Base-by-base conservation (phyloP, 2,113 vertebrate species). In the Apistogramma diplotaenia region DNA sequence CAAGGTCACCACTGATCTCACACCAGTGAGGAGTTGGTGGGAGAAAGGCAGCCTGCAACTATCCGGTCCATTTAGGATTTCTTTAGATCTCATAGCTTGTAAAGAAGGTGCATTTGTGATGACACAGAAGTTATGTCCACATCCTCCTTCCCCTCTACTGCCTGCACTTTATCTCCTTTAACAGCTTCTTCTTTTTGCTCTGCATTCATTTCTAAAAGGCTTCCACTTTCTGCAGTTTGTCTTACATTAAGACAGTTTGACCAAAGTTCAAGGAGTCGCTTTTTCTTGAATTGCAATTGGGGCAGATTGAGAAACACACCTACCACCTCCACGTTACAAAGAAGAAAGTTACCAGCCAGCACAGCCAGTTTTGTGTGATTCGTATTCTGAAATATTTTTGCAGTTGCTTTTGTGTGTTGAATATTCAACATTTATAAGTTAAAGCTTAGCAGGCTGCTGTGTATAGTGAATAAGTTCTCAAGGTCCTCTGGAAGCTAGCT, bases 1-100 rank as follows among this genome's bases (percentile, higher is more conserved):
- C 85, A 91, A 92, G 91, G 85, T 91, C 84, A 79, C 61, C 54
- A 82, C 82, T 80, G 80, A 88, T 89, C 80, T 84, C 71, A 72
- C 60, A 82, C 56, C 58, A 46, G 33, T 1, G 51, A 76, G 58
- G 54, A 46, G 54, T 16, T 8, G 6, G 73, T 9, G 57, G 37
- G 79, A 25, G 54, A 62, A 84, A 82, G 56, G 15, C 51, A 75
- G 83, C 46, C 67, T 62, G 65, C 78, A 86, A 43, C 83, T 77
- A 21, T 86, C 86, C 67, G 16, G 19, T 77, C 78, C 78, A 79
- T 78, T 91, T 85, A 79, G 70, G 58, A 81, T 65, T 6, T 55
- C 71, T 59, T 88, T 62, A 79, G 82, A 89, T 90, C 85, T 82
- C 2, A 0, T 11, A 35, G 70, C 27, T 55, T 37, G 35, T 72